Percentiles rank a stretch among this genome's conserved stretches.
Evolutionary conservation across 2,888 invertebrate genomes (phyloP).

Genomic region (Cloeon dipterum): DNA sequence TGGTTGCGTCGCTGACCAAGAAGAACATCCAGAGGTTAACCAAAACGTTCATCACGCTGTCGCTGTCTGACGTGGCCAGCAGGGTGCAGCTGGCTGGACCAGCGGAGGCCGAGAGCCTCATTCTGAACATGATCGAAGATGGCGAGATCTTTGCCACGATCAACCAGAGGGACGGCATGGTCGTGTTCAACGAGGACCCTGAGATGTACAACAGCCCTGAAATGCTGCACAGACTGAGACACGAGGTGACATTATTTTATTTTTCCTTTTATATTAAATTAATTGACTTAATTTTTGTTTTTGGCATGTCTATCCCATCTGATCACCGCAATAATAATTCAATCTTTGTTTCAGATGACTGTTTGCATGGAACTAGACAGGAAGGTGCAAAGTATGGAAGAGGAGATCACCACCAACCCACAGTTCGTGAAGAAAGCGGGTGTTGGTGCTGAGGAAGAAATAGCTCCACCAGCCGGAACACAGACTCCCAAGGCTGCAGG

Average conservation of each 20-base stretch:
- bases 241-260: constrained; percentile 21
- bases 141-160: constrained; percentile 92
- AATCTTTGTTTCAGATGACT: constrained; percentile 33
- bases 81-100: constrained; percentile 69
- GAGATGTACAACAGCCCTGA: constrained; percentile 82
- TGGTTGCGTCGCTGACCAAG: constrained; percentile 72
- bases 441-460: constrained; percentile 14
- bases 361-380: constrained; percentile 72
- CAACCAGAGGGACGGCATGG: constrained; percentile 96
- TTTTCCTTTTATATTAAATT: background rate
- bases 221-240: constrained; percentile 68
- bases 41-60: constrained; percentile 79
- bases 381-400: constrained; percentile 78
- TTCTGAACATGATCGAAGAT: constrained; percentile 93
- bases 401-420: constrained; percentile 81
- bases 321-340: no score
- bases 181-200: constrained; percentile 84
- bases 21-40: constrained; percentile 92
- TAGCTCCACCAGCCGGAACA: constrained; percentile 9
- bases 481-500: constrained; percentile 9
- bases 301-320: no score
- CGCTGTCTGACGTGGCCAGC: constrained; percentile 69
- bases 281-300: background rate
- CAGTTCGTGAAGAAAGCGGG: constrained; percentile 38
- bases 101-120: constrained; percentile 75